phyloP scores from a whole-genome alignment of 2,797 vertebrate species.

The Naso thynnoides region DNA sequence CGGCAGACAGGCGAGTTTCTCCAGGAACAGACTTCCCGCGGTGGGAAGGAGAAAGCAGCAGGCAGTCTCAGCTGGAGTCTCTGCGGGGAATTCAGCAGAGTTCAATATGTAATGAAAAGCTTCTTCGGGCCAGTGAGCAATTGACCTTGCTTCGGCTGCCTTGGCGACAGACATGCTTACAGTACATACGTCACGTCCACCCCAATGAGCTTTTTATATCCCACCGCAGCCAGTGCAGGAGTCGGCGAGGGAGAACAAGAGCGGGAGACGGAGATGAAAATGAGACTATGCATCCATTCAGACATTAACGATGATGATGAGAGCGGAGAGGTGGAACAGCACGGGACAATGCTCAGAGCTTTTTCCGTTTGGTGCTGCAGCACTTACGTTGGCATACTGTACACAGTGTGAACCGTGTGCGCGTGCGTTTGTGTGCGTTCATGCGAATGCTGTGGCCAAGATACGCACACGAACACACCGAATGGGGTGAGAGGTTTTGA shows the following conservation, averaged over 20 bases:
- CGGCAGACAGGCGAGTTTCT: conserved; percentile 37
- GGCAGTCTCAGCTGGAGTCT: conserved; percentile 31
- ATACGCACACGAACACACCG: conserved; percentile 6
- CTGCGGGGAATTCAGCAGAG: conserved; percentile 60
- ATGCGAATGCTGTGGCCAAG: not conserved
- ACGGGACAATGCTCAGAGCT: conserved; percentile 2
- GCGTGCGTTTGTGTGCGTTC: not conserved
- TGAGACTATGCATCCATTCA: conserved; percentile 51
- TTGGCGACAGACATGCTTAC: conserved; percentile 60
- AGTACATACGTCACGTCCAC: conserved; percentile 58
- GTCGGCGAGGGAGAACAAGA: not conserved
- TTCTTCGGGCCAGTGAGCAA: conserved; percentile 49
- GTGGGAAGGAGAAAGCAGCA: conserved; percentile 7
- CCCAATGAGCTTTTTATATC: conserved; percentile 56
- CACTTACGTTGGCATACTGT: conserved; percentile 33
- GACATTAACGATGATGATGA: conserved; percentile 63
- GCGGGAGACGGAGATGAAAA: conserved; percentile 41
- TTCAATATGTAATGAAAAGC: conserved; percentile 73
- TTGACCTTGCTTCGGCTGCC: conserved; percentile 72
- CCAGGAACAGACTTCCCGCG: not conserved
- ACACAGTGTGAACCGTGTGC: not conserved
- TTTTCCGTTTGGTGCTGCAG: conserved; percentile 22
- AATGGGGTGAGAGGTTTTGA: conserved; percentile 57
- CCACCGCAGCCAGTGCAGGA: conserved; percentile 9
- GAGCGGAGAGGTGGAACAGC: conserved; percentile 45